These are phyloP conservation scores for Machaerirhynchus nigripectus DNA, from an alignment of 2,113 vertebrate species.

Conservation along the genomic window DNA sequence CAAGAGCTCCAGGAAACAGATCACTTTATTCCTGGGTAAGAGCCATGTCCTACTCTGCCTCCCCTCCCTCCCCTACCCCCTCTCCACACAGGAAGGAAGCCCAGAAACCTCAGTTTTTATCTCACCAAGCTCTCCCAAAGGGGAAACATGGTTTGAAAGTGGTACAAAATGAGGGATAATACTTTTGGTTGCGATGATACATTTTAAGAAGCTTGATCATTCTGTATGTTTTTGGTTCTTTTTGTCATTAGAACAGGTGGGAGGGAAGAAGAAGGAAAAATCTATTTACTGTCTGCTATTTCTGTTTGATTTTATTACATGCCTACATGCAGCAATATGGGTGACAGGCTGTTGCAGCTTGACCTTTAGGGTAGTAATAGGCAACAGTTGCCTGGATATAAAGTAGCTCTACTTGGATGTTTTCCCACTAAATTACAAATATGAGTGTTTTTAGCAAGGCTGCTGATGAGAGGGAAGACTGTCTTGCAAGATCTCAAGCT, in stretches of 20 bases:
- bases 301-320: background rate
- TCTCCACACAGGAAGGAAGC: background rate
- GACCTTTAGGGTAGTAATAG: background rate
- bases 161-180: background rate
- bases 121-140: background rate
- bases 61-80: background rate
- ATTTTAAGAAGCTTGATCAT: background rate
- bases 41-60: background rate
- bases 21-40: slow-evolving; percentile 86
- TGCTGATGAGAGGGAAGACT: background rate
- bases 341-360: background rate
- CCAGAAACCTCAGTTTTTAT: background rate
- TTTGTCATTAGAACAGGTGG: background rate
- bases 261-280: background rate
- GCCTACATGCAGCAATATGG: background rate
- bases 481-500: background rate
- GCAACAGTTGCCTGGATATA: background rate
- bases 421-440: background rate
- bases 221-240: background rate
- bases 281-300: background rate
- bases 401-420: background rate
- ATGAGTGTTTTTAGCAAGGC: background rate
- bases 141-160: background rate
- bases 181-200: background rate
- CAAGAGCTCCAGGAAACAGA: slow-evolving; percentile 84